phyloP scores from a whole-genome alignment of 1,140 invertebrate genomes.

The Schlechtendalia chinensis region DNA sequence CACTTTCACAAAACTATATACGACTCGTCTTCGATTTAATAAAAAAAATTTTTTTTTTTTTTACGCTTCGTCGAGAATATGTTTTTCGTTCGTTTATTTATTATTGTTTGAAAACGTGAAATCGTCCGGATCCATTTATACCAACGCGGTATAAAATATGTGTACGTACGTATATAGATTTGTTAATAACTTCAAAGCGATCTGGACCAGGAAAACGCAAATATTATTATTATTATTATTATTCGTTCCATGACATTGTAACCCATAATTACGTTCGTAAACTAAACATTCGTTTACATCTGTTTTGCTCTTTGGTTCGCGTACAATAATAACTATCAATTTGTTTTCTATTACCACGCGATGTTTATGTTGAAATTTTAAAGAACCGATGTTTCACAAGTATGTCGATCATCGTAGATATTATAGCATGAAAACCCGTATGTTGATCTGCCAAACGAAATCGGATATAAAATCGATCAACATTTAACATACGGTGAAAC shows the following conservation, averaged over 20 bases:
- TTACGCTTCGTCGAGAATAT: neutral
- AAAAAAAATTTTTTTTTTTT: neutral
- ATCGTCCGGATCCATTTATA: neutral
- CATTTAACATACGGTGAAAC: too few relatives aligned
- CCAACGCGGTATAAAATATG: too few relatives aligned
- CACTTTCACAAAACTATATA: constrained; percentile 22
- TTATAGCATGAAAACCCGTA: too few relatives aligned
- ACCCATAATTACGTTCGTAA: neutral
- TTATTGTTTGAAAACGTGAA: neutral
- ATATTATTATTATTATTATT: neutral
- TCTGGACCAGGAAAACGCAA: neutral
- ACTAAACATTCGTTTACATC: constrained; percentile 9
- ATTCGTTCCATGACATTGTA: neutral
- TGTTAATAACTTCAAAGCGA: too few relatives aligned
- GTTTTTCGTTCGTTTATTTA: too few relatives aligned
- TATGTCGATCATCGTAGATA: neutral
- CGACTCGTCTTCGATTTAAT: constrained; percentile 1
- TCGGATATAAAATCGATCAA: too few relatives aligned
- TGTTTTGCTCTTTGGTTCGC: neutral
- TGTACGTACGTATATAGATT: too few relatives aligned
- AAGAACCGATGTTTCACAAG: neutral
- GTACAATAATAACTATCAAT: neutral
- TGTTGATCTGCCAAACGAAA: too few relatives aligned
- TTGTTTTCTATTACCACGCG: neutral
- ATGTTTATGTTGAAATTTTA: neutral